A percentile compares a stretch with the other conserved stretches of the same genome.
Evolutionary conservation across 2,797 vertebrate genomes (phyloP).

Genomic region (Enteromius fasciolatus): DNA sequence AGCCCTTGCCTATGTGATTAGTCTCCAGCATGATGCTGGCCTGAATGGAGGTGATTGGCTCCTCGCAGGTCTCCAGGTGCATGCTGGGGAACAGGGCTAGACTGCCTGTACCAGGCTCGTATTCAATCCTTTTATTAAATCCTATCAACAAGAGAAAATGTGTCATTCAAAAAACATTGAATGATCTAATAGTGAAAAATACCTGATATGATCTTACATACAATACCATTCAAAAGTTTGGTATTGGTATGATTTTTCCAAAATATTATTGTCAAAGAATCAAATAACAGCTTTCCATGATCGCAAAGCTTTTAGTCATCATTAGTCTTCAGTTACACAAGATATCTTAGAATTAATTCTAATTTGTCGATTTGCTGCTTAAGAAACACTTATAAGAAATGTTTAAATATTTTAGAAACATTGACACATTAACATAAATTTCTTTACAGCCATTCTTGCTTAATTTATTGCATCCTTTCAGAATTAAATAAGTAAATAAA

Average conservation of each 20-base stretch:
- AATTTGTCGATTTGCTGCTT: not conserved
- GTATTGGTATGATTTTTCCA: not conserved
- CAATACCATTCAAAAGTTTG: not conserved
- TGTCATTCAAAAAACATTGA: constrained; percentile 42
- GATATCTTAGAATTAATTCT: not conserved
- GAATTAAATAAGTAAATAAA: too few species aligned
- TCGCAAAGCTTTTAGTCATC: not conserved
- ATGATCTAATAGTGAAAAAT: not conserved
- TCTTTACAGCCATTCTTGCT: too few species aligned
- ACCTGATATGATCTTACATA: not conserved
- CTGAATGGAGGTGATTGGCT: constrained; percentile 87
- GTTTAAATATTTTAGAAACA: not conserved
- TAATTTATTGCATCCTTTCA: too few species aligned
- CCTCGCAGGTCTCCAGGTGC: constrained; percentile 92
- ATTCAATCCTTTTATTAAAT: constrained; percentile 93
- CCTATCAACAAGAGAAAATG: constrained; percentile 74
- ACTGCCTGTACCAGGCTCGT: constrained; percentile 93
- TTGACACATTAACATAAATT: too few species aligned
- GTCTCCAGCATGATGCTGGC: constrained; percentile 92
- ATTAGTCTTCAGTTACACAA: not conserved
- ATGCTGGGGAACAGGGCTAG: constrained; percentile 91
- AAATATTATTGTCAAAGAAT: not conserved
- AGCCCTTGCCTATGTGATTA: constrained; percentile 96
- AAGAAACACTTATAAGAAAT: not conserved
- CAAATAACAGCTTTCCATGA: not conserved